phyloP scores from a whole-genome alignment of 2,888 invertebrate genomes.

The Acleris literana region DNA sequence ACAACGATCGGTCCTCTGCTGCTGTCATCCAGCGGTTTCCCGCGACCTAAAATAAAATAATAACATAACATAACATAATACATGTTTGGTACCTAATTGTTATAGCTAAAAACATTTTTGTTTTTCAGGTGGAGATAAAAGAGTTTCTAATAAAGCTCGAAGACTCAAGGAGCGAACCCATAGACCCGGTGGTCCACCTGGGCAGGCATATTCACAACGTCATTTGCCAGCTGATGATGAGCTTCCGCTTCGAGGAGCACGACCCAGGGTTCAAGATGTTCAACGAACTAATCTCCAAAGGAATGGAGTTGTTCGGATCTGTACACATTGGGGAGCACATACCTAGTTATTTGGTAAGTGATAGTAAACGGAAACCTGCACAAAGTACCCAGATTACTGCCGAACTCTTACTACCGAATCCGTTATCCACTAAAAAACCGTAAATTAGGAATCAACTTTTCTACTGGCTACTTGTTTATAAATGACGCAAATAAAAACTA shows the following conservation, averaged over 20 bases:
- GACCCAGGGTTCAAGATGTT: constrained; percentile 87
- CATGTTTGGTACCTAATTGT: no score
- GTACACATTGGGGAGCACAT: constrained; percentile 88
- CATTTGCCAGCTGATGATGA: constrained; percentile 91
- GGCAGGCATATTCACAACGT: constrained; percentile 91
- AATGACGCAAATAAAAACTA: no score
- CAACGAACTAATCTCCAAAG: constrained; percentile 89
- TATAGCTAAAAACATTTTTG: no score
- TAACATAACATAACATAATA: no score
- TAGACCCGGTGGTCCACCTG: constrained; percentile 86
- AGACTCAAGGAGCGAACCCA: constrained; percentile 80
- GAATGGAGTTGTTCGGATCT: constrained; percentile 89
- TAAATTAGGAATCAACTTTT: no score
- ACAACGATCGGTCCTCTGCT: no score
- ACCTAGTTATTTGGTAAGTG: constrained; percentile 82
- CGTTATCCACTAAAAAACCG: no score
- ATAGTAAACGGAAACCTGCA: not conserved
- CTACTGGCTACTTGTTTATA: no score
- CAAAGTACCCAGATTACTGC: no score
- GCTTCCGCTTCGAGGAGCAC: constrained; percentile 87
- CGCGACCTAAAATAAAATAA: no score
- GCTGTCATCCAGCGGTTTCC: no score
- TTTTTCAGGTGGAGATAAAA: constrained; percentile 85
- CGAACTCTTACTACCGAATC: no score
- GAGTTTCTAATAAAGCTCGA: constrained; percentile 84